Base-by-base conservation (phyloP, 2,888 invertebrate genomes). In the Aleiodes testaceus region DNA sequence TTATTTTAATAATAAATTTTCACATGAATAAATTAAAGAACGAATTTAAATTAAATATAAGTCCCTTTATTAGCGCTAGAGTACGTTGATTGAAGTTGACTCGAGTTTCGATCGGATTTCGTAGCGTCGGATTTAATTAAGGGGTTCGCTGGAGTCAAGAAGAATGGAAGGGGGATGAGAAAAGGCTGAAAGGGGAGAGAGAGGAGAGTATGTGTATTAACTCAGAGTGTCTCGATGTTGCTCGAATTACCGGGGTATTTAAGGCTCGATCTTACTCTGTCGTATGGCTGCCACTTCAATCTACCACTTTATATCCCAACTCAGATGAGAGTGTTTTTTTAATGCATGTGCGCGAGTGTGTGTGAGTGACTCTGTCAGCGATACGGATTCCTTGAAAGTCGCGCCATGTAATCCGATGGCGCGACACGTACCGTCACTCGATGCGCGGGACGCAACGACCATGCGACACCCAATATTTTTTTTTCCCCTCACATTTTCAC, bases 301-400 rank as follows among this genome's bases (percentile, higher is more conserved):
- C 59, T 18, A 42, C 59, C 36, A 36, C 36, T 36, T 36, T 36
- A 55, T 72, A 69, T 66, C 36, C n/a, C 12, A 47, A 66, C 66
- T 53, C 71, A 26, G 52, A 70, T 64, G 63, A 52, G 66, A 53
- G 71, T 72, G 63, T 72, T 72, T 68, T 74, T 68, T 74, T 53
- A 3, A 26, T 26, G 5, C 26, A 5, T 5, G 53, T 26, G 75
- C 74, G 73, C 69, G 53, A 83, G 80, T 36, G 36, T 36, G 9
- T 36, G 36, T 4, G 36, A 9, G 36, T 36, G 9, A 83, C 78
- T 78, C 80, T 80, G 75, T 74, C 70, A 84, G 76, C 79, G 81
- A 84, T 83, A 84, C 82, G 81, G 82, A 85, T 83, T 83, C 84
- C 82, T 78, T 80, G 80, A 83, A 83, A 78, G 78, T 73, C 66